These are phyloP conservation scores for Dusona sp. DNA, from an alignment of 2,888 invertebrate species.

Conservation along the genomic window DNA sequence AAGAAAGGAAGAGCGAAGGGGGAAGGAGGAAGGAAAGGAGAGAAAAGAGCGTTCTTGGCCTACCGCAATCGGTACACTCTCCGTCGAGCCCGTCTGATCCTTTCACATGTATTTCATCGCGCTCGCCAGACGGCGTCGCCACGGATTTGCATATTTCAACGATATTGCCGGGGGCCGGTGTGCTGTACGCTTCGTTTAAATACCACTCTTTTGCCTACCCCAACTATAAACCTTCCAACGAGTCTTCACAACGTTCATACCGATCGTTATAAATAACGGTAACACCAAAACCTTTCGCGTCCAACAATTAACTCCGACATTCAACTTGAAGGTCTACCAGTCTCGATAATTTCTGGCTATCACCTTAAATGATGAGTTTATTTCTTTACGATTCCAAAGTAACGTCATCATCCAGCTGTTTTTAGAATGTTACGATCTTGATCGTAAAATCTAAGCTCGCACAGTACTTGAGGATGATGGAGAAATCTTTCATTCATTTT, in stretches of 20 bases:
- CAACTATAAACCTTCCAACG: slow-evolving; percentile 44
- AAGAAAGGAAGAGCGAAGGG: background rate
- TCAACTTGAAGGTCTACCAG: slow-evolving; percentile 1
- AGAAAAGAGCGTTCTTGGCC: slow-evolving; percentile 29
- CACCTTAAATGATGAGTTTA: slow-evolving; percentile 5
- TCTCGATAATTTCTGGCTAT: slow-evolving; percentile 15
- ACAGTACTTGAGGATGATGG: background rate
- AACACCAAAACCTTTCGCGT: slow-evolving; percentile 16
- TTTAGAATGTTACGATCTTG: background rate
- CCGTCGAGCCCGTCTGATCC: slow-evolving; percentile 22
- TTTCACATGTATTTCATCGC: slow-evolving; percentile 16
- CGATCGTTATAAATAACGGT: slow-evolving; percentile 49
- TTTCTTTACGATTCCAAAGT: background rate
- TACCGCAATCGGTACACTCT: slow-evolving; percentile 41
- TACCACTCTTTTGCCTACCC: slow-evolving; percentile 40
- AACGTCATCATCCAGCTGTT: slow-evolving; percentile 11
- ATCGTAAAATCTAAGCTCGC: background rate
- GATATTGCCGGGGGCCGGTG: slow-evolving; percentile 63
- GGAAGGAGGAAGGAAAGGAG: background rate
- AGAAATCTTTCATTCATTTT: background rate
- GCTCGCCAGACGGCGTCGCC: slow-evolving; percentile 47
- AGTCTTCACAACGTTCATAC: slow-evolving; percentile 29
- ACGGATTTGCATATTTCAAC: slow-evolving; percentile 71
- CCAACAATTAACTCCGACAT: slow-evolving; percentile 15
- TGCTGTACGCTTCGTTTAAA: slow-evolving; percentile 45